A percentile compares a stretch with the other conserved stretches of the same genome.
These are phyloP conservation scores for Lethenteron reissneri DNA, from an alignment of 2,113 vertebrate genomes.

Conservation along the genomic window DNA sequence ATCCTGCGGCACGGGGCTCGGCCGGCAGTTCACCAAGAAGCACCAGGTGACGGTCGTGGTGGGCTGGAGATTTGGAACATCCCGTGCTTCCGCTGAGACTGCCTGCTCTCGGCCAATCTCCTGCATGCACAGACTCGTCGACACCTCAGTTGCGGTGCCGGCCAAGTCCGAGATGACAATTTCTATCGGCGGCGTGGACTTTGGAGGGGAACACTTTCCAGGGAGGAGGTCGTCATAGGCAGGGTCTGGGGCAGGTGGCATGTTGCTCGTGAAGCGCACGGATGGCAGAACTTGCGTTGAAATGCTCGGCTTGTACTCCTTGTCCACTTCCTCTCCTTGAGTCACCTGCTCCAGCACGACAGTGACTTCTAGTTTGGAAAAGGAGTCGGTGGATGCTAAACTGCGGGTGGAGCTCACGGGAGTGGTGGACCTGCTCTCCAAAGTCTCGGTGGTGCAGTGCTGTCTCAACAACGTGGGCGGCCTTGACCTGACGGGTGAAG, in stretches of 20 bases:
- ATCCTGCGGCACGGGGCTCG: constrained; percentile 41
- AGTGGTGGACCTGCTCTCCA: constrained; percentile 27
- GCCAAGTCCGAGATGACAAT: constrained; percentile 31
- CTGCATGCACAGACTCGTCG: constrained; percentile 40
- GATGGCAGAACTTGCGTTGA: constrained; percentile 42
- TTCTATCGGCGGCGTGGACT: constrained; percentile 22
- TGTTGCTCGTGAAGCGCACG: constrained; percentile 47
- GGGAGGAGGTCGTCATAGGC: constrained; percentile 36
- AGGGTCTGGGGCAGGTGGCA: constrained; percentile 47
- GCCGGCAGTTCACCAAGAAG: constrained; percentile 87
- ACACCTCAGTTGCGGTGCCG: constrained; percentile 25
- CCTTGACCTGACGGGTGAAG: constrained; percentile 18
- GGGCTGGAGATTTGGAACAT: constrained; percentile 67
- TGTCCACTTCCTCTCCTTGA: constrained; percentile 23
- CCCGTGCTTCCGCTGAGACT: constrained; percentile 31
- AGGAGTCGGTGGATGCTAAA: constrained; percentile 25
- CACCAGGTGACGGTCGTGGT: constrained; percentile 88
- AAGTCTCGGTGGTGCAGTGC: constrained; percentile 43
- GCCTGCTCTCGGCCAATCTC: constrained; percentile 39
- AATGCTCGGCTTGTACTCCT: constrained; percentile 27
- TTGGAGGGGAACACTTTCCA: constrained; percentile 27
- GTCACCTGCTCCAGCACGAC: constrained; percentile 22
- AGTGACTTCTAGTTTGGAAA: constrained; percentile 34
- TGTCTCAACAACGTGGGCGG: constrained; percentile 38
- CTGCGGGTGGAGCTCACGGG: constrained; percentile 22